Evolutionary conservation across 1,140 invertebrate genomes (phyloP).

Genomic region (Adelges cooleyi): DNA sequence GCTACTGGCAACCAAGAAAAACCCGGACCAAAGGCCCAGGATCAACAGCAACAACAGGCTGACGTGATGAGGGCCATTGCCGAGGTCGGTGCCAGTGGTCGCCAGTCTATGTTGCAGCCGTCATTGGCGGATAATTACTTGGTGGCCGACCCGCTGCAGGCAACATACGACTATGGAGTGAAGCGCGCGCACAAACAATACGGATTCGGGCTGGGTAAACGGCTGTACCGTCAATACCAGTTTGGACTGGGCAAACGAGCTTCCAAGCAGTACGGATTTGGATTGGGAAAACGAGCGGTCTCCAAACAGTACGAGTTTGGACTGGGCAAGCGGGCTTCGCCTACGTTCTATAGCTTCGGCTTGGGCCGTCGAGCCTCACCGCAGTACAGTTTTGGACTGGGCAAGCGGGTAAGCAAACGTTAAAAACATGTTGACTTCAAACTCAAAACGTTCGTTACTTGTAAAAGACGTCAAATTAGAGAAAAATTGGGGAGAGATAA

Average conservation of each 20-base stretch:
- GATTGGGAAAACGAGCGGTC: conserved; percentile 40
- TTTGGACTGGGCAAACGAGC: conserved; percentile 33
- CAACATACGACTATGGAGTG: not conserved
- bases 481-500: too few relatives aligned
- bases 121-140: not conserved
- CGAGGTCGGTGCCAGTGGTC: not conserved
- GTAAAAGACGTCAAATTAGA: too few relatives aligned
- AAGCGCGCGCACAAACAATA: conserved; percentile 39
- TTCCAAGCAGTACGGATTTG: conserved; percentile 45
- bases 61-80: not conserved
- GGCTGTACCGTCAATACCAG: conserved; percentile 21
- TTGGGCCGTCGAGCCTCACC: conserved; percentile 34
- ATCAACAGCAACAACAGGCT: not conserved
- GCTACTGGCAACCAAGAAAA: not conserved
- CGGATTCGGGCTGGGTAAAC: conserved; percentile 48
- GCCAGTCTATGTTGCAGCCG: not conserved
- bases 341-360: conserved; percentile 35
- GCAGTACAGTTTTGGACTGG: conserved; percentile 29
- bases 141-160: not conserved
- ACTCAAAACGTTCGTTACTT: too few relatives aligned
- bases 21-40: not conserved
- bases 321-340: conserved; percentile 38
- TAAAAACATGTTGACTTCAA: too few relatives aligned
- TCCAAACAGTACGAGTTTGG: conserved; percentile 38
- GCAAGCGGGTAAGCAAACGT: conserved; percentile 19